These are phyloP conservation scores for Passerina amoena DNA, from an alignment of 2,113 vertebrate genomes.

Conservation along the genomic window DNA sequence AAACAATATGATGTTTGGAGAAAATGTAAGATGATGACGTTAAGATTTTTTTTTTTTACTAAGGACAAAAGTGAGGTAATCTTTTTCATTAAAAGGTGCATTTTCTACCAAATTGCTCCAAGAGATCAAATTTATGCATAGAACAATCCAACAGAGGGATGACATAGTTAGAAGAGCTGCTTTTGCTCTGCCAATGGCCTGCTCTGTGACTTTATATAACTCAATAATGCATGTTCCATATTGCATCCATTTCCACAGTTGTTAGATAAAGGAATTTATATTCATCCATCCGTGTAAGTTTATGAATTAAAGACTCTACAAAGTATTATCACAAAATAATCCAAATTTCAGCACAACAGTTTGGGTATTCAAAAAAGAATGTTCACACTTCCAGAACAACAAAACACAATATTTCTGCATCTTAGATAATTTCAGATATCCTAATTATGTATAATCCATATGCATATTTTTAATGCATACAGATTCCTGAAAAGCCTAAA, in stretches of 20 bases:
- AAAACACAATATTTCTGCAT: neutral
- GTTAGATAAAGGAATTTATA: neutral
- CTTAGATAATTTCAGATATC: neutral
- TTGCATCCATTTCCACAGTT: neutral
- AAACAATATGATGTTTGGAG: neutral
- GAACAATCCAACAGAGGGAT: neutral
- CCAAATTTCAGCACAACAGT: neutral
- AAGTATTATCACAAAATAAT: neutral
- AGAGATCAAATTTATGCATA: neutral
- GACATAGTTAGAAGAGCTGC: neutral
- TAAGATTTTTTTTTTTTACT: neutral
- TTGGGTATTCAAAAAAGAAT: neutral
- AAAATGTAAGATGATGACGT: neutral
- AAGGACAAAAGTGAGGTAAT: neutral
- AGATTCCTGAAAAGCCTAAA: neutral
- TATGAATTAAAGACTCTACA: neutral
- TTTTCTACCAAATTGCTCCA: neutral
- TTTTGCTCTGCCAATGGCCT: neutral
- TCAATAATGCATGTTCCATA: neutral
- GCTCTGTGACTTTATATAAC: neutral
- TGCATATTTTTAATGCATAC: neutral
- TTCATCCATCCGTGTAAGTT: neutral
- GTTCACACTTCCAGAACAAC: neutral
- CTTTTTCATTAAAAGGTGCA: neutral
- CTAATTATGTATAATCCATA: neutral